phyloP scores from a whole-genome alignment of 2,888 invertebrate genomes.

The Pomacea canaliculata region DNA sequence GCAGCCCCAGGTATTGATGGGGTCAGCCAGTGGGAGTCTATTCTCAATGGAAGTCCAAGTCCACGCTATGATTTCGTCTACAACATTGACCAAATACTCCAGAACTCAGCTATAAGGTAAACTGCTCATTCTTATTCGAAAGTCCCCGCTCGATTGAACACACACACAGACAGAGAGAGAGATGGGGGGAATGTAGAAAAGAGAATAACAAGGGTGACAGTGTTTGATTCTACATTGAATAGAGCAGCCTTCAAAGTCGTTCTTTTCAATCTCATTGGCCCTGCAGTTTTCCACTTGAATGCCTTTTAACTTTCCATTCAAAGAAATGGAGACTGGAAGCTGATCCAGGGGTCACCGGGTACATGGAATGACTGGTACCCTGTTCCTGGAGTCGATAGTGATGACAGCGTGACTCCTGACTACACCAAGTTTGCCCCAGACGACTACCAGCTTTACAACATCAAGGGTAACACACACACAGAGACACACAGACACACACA shows the following conservation, averaged over 20 bases:
- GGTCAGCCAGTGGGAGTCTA: slow-evolving; percentile 26
- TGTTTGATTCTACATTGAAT: not conserved
- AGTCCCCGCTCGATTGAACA: too few relatives aligned
- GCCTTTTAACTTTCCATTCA: not conserved
- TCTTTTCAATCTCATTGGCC: not conserved
- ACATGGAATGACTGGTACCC: slow-evolving; percentile 30
- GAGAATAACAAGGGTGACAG: not conserved
- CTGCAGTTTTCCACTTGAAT: not conserved
- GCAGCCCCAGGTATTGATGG: slow-evolving; percentile 25
- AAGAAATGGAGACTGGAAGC: slow-evolving; percentile 30
- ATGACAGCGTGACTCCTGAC: not conserved
- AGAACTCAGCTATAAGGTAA: slow-evolving; percentile 44
- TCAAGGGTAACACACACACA: slow-evolving; percentile 1
- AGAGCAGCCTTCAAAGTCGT: not conserved
- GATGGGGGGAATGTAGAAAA: not conserved
- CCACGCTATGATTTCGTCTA: slow-evolving; percentile 29
- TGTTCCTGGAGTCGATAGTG: not conserved
- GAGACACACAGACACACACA: too few relatives aligned
- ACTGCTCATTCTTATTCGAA: not conserved
- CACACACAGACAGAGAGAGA: not conserved
- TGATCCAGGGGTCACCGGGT: slow-evolving; percentile 30
- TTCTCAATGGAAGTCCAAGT: slow-evolving; percentile 16
- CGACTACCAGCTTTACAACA: slow-evolving; percentile 16
- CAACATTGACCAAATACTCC: slow-evolving; percentile 17
- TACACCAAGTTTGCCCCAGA: not conserved